Conservation (phyloP, 2,113 vertebrate species). For the Ochotona curzoniae region DNA sequence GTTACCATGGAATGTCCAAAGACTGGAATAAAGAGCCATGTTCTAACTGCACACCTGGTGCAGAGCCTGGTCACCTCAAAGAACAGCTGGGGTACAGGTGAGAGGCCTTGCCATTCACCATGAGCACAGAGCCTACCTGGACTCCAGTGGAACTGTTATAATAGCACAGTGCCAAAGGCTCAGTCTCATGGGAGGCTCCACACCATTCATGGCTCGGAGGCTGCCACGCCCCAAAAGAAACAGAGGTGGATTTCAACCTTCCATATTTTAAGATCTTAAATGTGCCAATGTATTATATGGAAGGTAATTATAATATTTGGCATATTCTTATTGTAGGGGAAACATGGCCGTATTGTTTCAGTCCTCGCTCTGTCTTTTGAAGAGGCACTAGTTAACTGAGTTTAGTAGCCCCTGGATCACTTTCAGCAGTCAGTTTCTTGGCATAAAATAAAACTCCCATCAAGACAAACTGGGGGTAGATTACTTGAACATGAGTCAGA, state of each 20-base stretch:
- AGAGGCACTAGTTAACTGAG: background rate
- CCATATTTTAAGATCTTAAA: background rate
- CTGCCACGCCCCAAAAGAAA: background rate
- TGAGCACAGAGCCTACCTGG: background rate
- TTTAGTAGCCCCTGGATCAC: background rate
- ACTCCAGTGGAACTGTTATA: background rate
- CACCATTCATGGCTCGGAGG: background rate
- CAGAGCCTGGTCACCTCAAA: background rate
- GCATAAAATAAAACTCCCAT: slow-evolving; percentile 36
- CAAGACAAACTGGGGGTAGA: background rate
- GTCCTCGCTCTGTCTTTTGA: background rate
- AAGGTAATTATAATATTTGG: background rate
- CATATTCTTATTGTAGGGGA: background rate
- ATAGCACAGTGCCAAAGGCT: background rate
- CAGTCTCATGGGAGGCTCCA: background rate
- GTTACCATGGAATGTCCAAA: background rate
- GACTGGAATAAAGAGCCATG: background rate
- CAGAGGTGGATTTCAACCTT: background rate
- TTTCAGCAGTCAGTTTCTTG: background rate
- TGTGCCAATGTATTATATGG: background rate
- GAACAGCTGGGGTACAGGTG: slow-evolving; percentile 1
- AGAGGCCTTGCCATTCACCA: background rate
- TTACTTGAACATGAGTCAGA: background rate
- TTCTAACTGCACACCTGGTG: slow-evolving; percentile 43
- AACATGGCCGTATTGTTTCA: background rate